A percentile compares a stretch with the other conserved stretches of the same genome.
Evolutionary conservation across 1,140 invertebrate species (phyloP).

Genomic region (Anagrus nilaparvatae): DNA sequence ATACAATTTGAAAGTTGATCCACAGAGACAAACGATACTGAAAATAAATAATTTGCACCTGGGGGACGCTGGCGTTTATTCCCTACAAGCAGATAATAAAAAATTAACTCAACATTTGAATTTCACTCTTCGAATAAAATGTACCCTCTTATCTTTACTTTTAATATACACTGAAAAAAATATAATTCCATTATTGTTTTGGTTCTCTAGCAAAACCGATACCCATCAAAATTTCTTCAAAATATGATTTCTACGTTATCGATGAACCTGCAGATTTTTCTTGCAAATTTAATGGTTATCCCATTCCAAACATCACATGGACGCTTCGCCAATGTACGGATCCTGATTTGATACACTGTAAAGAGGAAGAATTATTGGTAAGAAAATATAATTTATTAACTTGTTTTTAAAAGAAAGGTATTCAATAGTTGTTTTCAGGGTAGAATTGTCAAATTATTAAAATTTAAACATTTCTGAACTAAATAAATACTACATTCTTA

Average conservation of each 20-base stretch:
- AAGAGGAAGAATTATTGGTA: no score
- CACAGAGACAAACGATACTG: constrained; percentile 14
- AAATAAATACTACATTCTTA: constrained; percentile 3
- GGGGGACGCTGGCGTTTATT: constrained; percentile 24
- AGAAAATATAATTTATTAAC: no score
- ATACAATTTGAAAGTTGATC: neutral
- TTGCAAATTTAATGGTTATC: constrained; percentile 40
- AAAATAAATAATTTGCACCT: constrained; percentile 20
- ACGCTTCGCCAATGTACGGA: constrained; percentile 33
- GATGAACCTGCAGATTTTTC: constrained; percentile 31
- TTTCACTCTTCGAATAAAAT: constrained; percentile 23
- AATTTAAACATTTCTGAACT: neutral
- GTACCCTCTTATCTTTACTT: constrained; percentile 15
- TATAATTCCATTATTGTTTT: neutral
- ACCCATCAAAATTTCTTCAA: neutral
- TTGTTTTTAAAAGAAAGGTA: no score
- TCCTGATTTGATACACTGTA: no score
- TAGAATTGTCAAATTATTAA: constrained; percentile 4
- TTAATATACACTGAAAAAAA: neutral
- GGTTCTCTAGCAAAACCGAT: neutral
- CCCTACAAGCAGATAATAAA: constrained; percentile 21
- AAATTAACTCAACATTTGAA: constrained; percentile 18
- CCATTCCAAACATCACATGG: constrained; percentile 42
- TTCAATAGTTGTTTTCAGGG: no score
- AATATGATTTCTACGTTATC: constrained; percentile 30